phyloP scores from a whole-genome alignment of 2,888 invertebrate species.

The Drosophila longiperda region DNA sequence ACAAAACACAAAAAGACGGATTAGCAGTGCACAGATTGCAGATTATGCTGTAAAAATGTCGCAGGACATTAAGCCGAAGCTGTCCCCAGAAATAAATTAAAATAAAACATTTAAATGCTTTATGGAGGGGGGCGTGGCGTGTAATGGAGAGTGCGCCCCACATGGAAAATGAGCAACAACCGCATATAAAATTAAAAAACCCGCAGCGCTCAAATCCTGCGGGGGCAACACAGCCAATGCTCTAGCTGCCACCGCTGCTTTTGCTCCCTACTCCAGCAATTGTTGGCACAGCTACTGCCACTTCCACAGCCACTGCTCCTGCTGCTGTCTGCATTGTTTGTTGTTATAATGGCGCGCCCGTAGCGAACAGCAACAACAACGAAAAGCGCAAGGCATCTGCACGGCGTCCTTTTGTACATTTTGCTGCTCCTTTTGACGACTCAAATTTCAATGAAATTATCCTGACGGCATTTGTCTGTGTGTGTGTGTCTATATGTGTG shows the following conservation, averaged over 20 bases:
- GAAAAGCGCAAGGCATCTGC: slow-evolving; percentile 78
- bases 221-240: slow-evolving; percentile 50
- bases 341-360: slow-evolving; percentile 77
- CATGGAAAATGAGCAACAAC: slow-evolving; percentile 41
- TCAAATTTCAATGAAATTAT: slow-evolving; percentile 83
- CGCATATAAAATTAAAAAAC: slow-evolving; percentile 58
- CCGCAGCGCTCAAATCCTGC: slow-evolving; percentile 73
- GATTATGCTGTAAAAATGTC: slow-evolving; percentile 76
- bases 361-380: slow-evolving; percentile 50
- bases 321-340: slow-evolving; percentile 70
- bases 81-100: neutral
- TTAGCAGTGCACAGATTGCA: slow-evolving; percentile 58
- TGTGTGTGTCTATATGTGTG: slow-evolving; percentile 10
- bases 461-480: slow-evolving; percentile 72
- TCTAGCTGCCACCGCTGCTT: neutral
- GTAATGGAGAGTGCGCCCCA: slow-evolving; percentile 64
- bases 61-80: slow-evolving; percentile 56
- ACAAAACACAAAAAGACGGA: slow-evolving; percentile 52
- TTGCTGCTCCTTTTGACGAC: slow-evolving; percentile 73
- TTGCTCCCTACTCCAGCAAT: slow-evolving; percentile 1
- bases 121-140: slow-evolving; percentile 62
- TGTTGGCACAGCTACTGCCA: neutral
- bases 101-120: slow-evolving; percentile 44
- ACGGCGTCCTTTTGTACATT: slow-evolving; percentile 67
- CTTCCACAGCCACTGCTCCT: slow-evolving; percentile 9